Evolutionary conservation across 2,113 vertebrate species (phyloP).

Genomic region (Melanerpes aurifrons): DNA sequence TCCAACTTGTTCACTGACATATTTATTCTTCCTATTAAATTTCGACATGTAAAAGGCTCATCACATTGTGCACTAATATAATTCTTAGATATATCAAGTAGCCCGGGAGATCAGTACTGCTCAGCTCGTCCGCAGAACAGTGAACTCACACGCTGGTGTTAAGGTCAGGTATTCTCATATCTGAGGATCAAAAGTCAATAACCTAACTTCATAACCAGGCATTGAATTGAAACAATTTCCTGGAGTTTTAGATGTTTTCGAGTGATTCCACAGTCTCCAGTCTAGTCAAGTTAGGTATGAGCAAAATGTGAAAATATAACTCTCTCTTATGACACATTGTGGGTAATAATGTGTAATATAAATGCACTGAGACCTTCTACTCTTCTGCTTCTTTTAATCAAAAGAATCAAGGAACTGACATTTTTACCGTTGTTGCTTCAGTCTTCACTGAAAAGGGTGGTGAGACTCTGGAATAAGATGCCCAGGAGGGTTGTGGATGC

Average conservation of each 20-base stretch:
- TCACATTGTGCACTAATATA: not conserved
- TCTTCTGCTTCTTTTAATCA: not conserved
- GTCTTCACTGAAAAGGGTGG: no score
- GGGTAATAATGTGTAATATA: not conserved
- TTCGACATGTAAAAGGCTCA: not conserved
- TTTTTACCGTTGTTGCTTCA: no score
- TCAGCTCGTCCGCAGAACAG: not conserved
- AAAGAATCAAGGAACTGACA: not conserved
- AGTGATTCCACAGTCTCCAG: not conserved
- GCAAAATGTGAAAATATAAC: not conserved
- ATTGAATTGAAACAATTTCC: not conserved
- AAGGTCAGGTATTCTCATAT: not conserved
- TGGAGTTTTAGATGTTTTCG: not conserved
- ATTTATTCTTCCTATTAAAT: not conserved
- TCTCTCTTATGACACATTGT: not conserved
- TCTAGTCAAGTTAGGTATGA: not conserved
- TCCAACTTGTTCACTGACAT: not conserved
- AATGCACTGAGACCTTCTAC: not conserved
- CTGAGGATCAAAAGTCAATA: not conserved
- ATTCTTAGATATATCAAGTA: not conserved
- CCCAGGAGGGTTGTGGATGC: no score
- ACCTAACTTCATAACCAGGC: not conserved
- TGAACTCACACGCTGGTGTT: not conserved
- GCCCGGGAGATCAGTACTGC: not conserved
- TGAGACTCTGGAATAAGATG: no score